These are phyloP conservation scores for Drosophila busckii DNA, from an alignment of 1,140 invertebrate genomes.

Conservation along the genomic window DNA sequence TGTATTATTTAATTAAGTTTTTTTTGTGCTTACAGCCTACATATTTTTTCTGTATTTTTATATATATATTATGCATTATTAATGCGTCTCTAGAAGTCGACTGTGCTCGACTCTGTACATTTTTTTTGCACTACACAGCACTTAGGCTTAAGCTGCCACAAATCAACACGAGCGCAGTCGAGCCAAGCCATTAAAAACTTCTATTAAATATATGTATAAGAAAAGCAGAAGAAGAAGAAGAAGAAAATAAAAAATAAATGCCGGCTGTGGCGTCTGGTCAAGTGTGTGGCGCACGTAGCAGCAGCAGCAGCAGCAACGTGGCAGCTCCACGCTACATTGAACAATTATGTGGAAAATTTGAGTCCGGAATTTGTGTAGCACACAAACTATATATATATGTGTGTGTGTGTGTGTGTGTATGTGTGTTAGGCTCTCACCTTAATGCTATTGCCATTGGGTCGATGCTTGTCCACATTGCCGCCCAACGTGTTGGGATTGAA, in stretches of 20 bases:
- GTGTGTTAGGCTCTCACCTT: constrained; percentile 78
- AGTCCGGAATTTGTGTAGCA: constrained; percentile 42
- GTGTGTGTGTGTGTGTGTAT: constrained; percentile 1
- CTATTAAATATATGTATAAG: no score
- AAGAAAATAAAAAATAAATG: constrained; percentile 68
- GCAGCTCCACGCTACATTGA: constrained; percentile 72
- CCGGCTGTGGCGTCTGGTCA: constrained; percentile 31
- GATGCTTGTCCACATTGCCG: constrained; percentile 79
- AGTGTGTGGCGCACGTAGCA: constrained; percentile 42
- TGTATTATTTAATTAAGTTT: no score
- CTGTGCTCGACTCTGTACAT: constrained; percentile 28
- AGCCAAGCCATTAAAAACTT: constrained; percentile 51
- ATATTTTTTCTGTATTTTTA: no score
- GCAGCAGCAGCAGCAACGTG: constrained; percentile 46
- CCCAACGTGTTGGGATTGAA: constrained; percentile 79
- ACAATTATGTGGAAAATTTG: constrained; percentile 67
- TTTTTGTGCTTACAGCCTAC: no score
- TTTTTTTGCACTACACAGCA: constrained; percentile 13
- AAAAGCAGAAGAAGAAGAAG: no score
- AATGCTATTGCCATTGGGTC: constrained; percentile 79
- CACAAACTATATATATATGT: not conserved
- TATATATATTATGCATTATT: no score
- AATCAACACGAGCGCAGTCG: constrained; percentile 20
- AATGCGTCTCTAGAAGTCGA: constrained; percentile 33
- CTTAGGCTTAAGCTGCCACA: constrained; percentile 47